Percentiles rank a stretch among this genome's conserved stretches.
phyloP scores from a whole-genome alignment of 2,113 vertebrate genomes.

The Jaculus jaculus region DNA sequence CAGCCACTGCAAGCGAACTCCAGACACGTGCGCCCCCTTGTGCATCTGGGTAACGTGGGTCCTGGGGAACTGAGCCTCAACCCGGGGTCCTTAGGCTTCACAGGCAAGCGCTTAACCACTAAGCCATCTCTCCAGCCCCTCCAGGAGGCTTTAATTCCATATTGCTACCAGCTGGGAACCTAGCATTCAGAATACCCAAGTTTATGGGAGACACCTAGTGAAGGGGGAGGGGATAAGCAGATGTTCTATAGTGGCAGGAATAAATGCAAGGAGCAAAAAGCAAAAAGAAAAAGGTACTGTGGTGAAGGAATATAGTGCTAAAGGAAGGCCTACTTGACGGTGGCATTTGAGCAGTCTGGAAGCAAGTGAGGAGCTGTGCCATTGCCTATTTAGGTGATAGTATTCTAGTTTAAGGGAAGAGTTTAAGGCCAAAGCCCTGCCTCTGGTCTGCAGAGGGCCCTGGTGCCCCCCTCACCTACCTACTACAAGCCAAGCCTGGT shows the following conservation, averaged over 20 bases:
- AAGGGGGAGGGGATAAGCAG: neutral
- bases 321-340: neutral
- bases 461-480: neutral
- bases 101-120: too few species aligned
- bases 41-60: too few species aligned
- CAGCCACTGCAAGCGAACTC: too few species aligned
- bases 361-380: neutral
- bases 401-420: neutral
- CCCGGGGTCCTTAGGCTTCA: too few species aligned
- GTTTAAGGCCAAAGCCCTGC: neutral
- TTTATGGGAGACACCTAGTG: neutral
- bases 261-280: neutral
- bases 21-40: too few species aligned
- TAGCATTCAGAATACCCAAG: too few species aligned
- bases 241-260: neutral
- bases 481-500: neutral
- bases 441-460: neutral
- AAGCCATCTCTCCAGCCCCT: too few species aligned
- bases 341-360: conserved; percentile 7
- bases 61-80: too few species aligned
- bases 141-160: too few species aligned
- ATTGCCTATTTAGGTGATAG: neutral
- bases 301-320: neutral
- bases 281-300: neutral
- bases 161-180: too few species aligned